phyloP scores from a whole-genome alignment of 37 sponge, comb jelly and placozoan genomes.

The Spongilla lacustris region DNA sequence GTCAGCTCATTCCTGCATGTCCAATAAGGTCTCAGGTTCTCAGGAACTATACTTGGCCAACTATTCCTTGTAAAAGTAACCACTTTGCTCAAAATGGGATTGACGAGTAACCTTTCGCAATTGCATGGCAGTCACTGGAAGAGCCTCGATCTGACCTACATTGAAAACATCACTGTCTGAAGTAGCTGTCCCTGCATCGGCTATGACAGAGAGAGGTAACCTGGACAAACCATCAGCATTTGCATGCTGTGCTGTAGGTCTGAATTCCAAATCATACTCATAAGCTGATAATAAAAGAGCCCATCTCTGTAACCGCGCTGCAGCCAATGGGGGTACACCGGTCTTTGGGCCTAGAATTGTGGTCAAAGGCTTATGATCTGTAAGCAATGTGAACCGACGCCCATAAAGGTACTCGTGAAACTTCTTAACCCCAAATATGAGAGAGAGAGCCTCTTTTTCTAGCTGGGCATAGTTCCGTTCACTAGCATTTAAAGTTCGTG shows the following conservation, averaged over 20 bases:
- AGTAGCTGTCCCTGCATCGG: too few relatives aligned
- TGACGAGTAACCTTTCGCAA: neutral
- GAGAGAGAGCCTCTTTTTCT: slow-evolving; percentile 26
- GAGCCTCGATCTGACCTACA: slow-evolving; percentile 8
- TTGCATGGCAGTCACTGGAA: slow-evolving; percentile 25
- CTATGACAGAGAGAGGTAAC: slow-evolving; percentile 8
- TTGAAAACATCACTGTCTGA: neutral
- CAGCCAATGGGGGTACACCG: slow-evolving; percentile 40
- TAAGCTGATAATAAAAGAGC: too few relatives aligned
- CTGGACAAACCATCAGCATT: slow-evolving; percentile 64
- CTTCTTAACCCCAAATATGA: slow-evolving; percentile 37
- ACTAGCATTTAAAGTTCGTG: slow-evolving; percentile 12
- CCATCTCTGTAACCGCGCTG: slow-evolving; percentile 44
- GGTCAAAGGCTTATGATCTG: slow-evolving; percentile 37
- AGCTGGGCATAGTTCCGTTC: slow-evolving; percentile 53
- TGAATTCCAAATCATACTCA: too few relatives aligned
- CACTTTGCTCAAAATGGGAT: slow-evolving; percentile 37
- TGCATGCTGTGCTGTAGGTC: slow-evolving; percentile 31
- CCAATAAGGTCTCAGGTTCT: slow-evolving; percentile 8
- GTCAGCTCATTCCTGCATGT: slow-evolving; percentile 22
- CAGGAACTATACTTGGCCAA: slow-evolving; percentile 19
- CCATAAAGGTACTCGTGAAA: slow-evolving; percentile 73
- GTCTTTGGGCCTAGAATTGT: slow-evolving; percentile 26
- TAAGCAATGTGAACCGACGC: slow-evolving; percentile 22
- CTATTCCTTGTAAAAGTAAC: slow-evolving; percentile 3